phyloP scores from a whole-genome alignment of 2,113 vertebrate species.

The Zosterops lateralis region DNA sequence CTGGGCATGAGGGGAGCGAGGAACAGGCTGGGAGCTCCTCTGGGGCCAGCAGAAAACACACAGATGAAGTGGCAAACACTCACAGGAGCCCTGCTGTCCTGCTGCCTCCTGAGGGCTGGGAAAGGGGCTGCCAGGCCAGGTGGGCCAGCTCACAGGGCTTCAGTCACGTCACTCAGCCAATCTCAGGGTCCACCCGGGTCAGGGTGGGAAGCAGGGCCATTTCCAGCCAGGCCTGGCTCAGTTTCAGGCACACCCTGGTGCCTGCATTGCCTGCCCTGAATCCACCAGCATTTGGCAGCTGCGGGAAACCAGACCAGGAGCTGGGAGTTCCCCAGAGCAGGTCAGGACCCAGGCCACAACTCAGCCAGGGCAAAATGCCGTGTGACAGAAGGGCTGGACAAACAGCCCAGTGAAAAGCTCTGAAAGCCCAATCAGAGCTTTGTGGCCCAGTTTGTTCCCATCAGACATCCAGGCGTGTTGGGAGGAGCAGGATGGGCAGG shows the following conservation, averaged over 20 bases:
- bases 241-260: background rate
- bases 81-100: background rate
- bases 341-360: fast-evolving
- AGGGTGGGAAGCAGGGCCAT: background rate
- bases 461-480: background rate
- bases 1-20: fast-evolving
- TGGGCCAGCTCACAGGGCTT: background rate
- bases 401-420: background rate
- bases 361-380: fast-evolving
- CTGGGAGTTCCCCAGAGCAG: background rate
- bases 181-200: background rate
- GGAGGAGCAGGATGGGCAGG: background rate
- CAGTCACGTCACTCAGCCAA: fast-evolving
- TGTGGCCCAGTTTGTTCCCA: background rate
- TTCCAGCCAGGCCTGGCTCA: background rate
- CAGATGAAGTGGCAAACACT: fast-evolving
- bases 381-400: background rate
- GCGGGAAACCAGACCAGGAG: background rate
- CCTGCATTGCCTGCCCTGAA: fast-evolving
- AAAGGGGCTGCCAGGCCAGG: background rate
- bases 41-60: background rate
- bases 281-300: background rate
- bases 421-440: fast-evolving
- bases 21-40: background rate
- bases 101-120: background rate